Base-by-base conservation (phyloP, 1,140 invertebrate species). In the Nasonia giraulti region DNA sequence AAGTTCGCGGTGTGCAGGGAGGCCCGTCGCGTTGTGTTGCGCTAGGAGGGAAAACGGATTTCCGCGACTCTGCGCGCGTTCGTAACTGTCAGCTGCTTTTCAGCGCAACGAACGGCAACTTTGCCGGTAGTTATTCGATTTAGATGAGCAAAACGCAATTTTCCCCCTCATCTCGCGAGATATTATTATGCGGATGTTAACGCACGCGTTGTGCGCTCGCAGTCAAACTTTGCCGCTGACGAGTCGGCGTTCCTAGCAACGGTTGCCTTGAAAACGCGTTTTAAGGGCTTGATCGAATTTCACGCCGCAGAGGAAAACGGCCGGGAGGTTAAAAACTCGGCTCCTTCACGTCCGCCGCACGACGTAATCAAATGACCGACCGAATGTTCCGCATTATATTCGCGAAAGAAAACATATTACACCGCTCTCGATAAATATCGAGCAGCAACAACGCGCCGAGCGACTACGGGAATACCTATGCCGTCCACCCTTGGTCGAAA, bases 211-310 rank as follows among this genome's bases (percentile, higher is more conserved):
- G 55, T 20, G 71, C 50, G 79, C 40, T 44, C 77, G 75, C 84
- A 86, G 55, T 76, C 47, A 80, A 74, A 79, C 62, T 80, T 55
- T 74, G 69, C 62, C 62, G 82, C 82, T 31, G 55, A 20, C 17
- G 33, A 47, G 74, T 47, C 31, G 7, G 74, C 62, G 20, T 50
- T 83, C 91, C 87, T 92, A 91, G 91, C 91, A 92, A 92, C 91
- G 86, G 86, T 90, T 88, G 87, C 88, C 80, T 84, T 86, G 88
- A 86, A 82, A 83, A 78, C 74, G 62, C 23, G 55, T 20, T 76
- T 27, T 40, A 40, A 68, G 47, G 80, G 80, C 17, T 44, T 81
- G 12, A 81, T 81, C 68, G 68, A 81, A 81, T 81, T 50, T 50
- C 44, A 33, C 79, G 7, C 31, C 50, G 40, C 7, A n/a, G 10